These are phyloP conservation scores for Cryptomyrus ogoouensis DNA, from an alignment of 2,113 vertebrate species.

Conservation along the genomic window DNA sequence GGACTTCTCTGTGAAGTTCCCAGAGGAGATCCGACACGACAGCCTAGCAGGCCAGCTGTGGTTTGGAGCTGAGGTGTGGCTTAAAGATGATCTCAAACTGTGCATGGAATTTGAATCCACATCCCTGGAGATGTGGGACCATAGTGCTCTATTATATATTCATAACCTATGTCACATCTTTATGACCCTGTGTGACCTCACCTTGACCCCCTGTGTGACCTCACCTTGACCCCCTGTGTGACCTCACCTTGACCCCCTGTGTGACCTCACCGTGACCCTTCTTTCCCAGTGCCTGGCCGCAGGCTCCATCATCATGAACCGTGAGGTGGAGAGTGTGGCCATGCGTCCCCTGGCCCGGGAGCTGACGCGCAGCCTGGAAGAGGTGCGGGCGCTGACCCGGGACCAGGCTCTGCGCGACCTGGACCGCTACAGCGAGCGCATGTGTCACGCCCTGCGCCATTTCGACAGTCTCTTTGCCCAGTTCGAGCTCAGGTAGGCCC, in stretches of 20 bases:
- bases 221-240: background rate
- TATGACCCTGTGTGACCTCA: background rate
- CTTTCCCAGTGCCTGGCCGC: slow-evolving; percentile 82
- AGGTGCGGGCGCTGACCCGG: slow-evolving; percentile 81
- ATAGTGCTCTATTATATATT: background rate
- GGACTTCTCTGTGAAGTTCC: slow-evolving; percentile 95
- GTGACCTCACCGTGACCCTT: background rate
- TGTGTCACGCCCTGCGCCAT: slow-evolving; percentile 80
- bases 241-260: background rate
- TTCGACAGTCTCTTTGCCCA: slow-evolving; percentile 93
- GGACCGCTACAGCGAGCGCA: slow-evolving; percentile 85
- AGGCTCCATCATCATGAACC: slow-evolving; percentile 98
- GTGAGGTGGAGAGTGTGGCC: slow-evolving; percentile 94
- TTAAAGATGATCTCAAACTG: background rate
- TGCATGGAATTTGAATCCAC: background rate
- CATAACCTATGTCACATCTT: background rate
- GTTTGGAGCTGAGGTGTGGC: slow-evolving; percentile 91
- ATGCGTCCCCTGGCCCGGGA: slow-evolving; percentile 94
- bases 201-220: too few relatives aligned
- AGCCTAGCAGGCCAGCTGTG: slow-evolving; percentile 95
- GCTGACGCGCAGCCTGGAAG: slow-evolving; percentile 87
- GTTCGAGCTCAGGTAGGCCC: slow-evolving; percentile 87
- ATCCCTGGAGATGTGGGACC: background rate
- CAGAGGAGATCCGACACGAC: slow-evolving; percentile 95
- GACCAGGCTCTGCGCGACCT: slow-evolving; percentile 94